phyloP scores from a whole-genome alignment of 2,888 invertebrate species.

The Smittia sp. region DNA sequence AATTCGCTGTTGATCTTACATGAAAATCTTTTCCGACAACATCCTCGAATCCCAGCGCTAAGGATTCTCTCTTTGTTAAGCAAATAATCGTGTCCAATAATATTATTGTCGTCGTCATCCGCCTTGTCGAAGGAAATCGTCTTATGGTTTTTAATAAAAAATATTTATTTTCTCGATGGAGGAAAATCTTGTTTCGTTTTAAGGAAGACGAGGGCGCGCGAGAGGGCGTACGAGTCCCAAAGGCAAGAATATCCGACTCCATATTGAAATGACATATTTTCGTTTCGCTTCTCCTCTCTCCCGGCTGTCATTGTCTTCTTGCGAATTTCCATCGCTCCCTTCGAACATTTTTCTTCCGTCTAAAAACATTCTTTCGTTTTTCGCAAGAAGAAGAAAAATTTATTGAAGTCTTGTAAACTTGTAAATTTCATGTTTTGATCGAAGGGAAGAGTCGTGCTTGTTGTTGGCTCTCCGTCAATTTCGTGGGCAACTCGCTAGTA shows the following conservation, averaged over 20 bases:
- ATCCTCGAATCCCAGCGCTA: too few species aligned
- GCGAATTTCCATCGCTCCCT: not conserved
- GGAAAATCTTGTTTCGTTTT: not conserved
- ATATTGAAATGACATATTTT: slow-evolving; percentile 31
- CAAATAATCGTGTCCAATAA: slow-evolving; percentile 28
- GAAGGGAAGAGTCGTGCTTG: too few species aligned
- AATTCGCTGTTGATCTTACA: not conserved
- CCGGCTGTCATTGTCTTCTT: slow-evolving; percentile 5
- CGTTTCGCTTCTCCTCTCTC: slow-evolving; percentile 1
- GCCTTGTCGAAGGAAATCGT: not conserved
- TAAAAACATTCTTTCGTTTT: not conserved
- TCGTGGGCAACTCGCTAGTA: not conserved
- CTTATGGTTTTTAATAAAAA: not conserved
- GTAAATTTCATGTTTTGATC: too few species aligned
- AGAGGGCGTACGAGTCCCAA: not conserved
- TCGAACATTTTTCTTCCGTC: not conserved
- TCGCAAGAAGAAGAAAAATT: not conserved
- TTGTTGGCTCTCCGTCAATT: not conserved
- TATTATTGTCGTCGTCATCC: not conserved
- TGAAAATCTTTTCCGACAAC: not conserved
- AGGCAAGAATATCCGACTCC: slow-evolving; percentile 8
- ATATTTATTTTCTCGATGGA: not conserved
- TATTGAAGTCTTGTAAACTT: too few species aligned
- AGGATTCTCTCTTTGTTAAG: too few species aligned
- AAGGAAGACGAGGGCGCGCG: not conserved